Conservation (phyloP, 2,888 invertebrate genomes). For the Geotrupes spiniger region DNA sequence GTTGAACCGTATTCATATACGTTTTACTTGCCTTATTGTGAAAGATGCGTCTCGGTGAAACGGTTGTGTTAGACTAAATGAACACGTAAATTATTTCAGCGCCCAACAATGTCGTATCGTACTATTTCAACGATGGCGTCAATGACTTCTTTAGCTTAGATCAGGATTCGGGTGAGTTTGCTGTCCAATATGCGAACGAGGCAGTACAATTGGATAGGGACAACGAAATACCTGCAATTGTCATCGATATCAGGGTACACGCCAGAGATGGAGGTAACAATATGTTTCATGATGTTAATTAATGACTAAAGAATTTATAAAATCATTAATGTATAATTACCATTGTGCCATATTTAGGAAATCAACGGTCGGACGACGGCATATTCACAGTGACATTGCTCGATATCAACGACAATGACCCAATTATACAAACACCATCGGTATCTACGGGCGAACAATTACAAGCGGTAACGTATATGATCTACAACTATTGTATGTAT, state of each 20-base stretch:
- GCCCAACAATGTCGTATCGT: constrained; percentile 56
- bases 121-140: constrained; percentile 52
- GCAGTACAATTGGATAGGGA: constrained; percentile 54
- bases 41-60: too few species aligned
- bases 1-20: too few species aligned
- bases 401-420: constrained; percentile 64
- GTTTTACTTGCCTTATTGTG: too few species aligned
- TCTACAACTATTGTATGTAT: too few species aligned
- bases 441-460: neutral
- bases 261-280: constrained; percentile 7
- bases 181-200: constrained; percentile 50
- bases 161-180: constrained; percentile 50
- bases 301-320: too few species aligned
- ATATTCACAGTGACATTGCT: constrained; percentile 52
- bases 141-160: constrained; percentile 56
- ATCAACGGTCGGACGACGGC: neutral
- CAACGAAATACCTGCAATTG: constrained; percentile 51
- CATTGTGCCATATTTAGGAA: neutral
- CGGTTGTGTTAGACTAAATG: too few species aligned
- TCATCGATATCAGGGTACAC: constrained; percentile 40
- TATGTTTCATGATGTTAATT: neutral
- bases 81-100: constrained; percentile 43
- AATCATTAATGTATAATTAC: too few species aligned
- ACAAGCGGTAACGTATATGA: neutral
- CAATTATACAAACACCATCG: constrained; percentile 46